Evolutionary conservation across 92 coral and sea anemone genomes (phyloP), one percentile per base, ranked within the genome.

Genomic region (Palythoa grandiflora): DNA sequence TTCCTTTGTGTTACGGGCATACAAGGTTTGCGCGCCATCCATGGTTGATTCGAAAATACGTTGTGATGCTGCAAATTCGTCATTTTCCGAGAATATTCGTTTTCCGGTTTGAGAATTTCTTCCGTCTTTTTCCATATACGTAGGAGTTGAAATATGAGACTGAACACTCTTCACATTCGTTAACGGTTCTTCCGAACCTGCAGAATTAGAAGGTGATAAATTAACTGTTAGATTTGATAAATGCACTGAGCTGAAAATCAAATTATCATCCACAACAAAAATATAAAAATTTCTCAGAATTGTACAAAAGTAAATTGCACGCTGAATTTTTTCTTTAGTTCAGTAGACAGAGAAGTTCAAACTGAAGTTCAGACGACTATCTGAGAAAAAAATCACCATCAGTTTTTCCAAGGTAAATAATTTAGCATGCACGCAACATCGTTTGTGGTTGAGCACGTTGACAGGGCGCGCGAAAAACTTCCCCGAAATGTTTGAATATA

Each of bases 161-260:
- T 20, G 60, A 44, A 66, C 12, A 2, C 75, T 44, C 76, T 81
- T 77, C 68, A 53, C 83, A 35, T 77, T 77, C 83, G 83, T 54
- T 59, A 57, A 77, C 28, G 68, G 12, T 55, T 53, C 83, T 36
- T 13, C 61, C 19, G 48, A 81, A 47, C 61, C 86, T 81, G 86
- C 57, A 40, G 8, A n/a, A n/a, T n/a, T n/a, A n/a, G n/a, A 65
- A 81, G 75, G 75, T 81, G 86, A 81, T 81, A 81, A 81, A 80
- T 40, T 7, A 19, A 81, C 59, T 66, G 63, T 81, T 50, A 65
- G 53, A 28, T 28, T 28, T 28, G 28, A 28, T 48, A 59, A 39
- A 63, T 12, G 16, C 85, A 38, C 57, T 21, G 11, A 65, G 20
- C 11, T 20, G 75, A 81, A 61, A 81, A 81, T 65, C 61, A 28